Percentiles rank a stretch among this genome's conserved stretches.
Conservation (phyloP, 2,797 vertebrate genomes). For the Nasua narica region DNA sequence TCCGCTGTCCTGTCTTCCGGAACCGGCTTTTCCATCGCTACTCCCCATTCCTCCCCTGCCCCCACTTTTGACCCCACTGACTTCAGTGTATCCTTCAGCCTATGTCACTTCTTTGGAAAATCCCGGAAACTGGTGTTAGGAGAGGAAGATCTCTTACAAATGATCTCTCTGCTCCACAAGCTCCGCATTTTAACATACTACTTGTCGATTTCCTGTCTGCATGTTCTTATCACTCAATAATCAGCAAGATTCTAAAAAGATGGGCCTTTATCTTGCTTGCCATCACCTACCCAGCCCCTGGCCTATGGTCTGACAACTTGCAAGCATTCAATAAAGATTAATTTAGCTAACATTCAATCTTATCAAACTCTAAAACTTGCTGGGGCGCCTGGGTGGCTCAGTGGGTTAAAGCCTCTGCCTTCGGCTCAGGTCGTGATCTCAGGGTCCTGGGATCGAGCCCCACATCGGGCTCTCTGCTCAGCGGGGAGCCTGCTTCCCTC, state of each 20-base stretch:
- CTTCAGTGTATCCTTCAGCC: background rate
- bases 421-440: too few species aligned
- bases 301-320: background rate
- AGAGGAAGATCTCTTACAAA: background rate
- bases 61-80: background rate
- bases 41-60: fast-evolving
- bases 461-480: too few species aligned
- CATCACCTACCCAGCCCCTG: background rate
- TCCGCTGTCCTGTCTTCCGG: background rate
- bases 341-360: background rate
- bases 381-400: too few species aligned
- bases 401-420: too few species aligned
- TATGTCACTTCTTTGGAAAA: background rate
- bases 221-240: background rate
- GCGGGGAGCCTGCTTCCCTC: too few species aligned
- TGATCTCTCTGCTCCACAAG: background rate
- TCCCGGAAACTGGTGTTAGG: background rate
- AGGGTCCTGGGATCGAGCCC: too few species aligned
- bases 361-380: background rate
- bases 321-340: background rate
- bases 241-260: background rate
- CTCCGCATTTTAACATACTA: background rate
- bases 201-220: background rate
- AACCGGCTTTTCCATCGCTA: background rate
- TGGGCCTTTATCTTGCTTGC: background rate